Conservation (phyloP, 2,797 vertebrate species). For the Oreortyx pictus region DNA sequence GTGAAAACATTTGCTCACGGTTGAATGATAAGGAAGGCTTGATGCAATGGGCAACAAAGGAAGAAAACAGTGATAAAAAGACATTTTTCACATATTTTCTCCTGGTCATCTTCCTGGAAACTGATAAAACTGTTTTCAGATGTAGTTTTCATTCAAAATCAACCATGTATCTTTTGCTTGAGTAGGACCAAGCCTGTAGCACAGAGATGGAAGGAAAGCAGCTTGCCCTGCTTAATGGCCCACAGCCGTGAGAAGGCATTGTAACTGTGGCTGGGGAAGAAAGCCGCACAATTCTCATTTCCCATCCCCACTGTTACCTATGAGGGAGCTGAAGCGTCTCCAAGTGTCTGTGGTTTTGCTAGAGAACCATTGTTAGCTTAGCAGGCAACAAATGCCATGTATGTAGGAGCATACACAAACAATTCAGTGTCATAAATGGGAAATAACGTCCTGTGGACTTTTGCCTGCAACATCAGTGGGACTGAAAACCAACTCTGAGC, state of each 20-base stretch:
- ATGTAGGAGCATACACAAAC: neutral
- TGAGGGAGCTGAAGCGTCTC: neutral
- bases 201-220: neutral
- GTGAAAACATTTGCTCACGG: slow-evolving; percentile 50
- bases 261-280: neutral
- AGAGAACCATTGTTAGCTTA: neutral
- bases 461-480: neutral
- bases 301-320: neutral
- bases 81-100: slow-evolving; percentile 58
- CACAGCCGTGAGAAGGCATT: neutral
- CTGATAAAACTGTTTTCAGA: slow-evolving; percentile 66
- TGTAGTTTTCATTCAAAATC: slow-evolving; percentile 31
- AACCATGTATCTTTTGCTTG: neutral
- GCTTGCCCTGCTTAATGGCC: slow-evolving; percentile 1
- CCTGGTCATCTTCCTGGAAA: slow-evolving; percentile 52
- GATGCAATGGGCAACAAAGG: slow-evolving; percentile 20
- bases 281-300: neutral
- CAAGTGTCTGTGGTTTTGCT: neutral
- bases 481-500: neutral
- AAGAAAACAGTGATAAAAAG: neutral
- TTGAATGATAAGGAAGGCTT: slow-evolving; percentile 24
- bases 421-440: neutral
- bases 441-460: neutral
- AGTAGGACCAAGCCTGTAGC: neutral
- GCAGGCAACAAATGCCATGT: neutral